phyloP scores from a whole-genome alignment of 1,140 invertebrate species.

The Augochlora pura region DNA sequence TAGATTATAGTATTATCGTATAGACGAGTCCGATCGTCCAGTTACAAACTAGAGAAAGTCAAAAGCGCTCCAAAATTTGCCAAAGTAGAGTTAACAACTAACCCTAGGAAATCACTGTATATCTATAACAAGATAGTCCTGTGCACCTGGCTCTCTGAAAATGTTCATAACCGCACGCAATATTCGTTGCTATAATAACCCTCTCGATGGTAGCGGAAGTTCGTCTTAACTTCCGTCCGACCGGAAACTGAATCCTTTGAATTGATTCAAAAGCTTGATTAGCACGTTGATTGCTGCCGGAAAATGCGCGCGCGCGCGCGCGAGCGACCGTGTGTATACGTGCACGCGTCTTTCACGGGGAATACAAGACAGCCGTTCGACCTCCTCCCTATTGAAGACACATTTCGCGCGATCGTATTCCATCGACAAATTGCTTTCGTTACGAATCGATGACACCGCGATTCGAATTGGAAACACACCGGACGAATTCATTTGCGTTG shows the following conservation, averaged over 20 bases:
- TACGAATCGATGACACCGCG: conserved; percentile 12
- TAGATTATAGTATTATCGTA: too few relatives aligned
- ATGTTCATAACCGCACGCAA: not conserved
- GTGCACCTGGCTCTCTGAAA: not conserved
- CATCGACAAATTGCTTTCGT: conserved; percentile 28
- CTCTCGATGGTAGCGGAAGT: conserved; percentile 1
- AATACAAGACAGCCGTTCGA: not conserved
- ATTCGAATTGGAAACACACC: conserved; percentile 7
- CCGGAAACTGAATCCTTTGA: conserved; percentile 29
- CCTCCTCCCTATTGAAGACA: conserved; percentile 9
- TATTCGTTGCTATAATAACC: conserved; percentile 7
- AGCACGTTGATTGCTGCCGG: conserved; percentile 32
- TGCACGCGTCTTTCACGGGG: not conserved
- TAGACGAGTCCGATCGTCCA: too few relatives aligned
- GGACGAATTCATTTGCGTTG: not conserved
- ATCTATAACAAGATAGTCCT: not conserved
- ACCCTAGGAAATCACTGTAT: not conserved
- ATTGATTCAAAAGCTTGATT: conserved; percentile 40
- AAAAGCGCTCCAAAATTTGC: too few relatives aligned
- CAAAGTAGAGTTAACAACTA: too few relatives aligned
- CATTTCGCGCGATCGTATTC: conserved; percentile 2
- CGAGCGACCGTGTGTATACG: not conserved
- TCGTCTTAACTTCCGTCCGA: conserved; percentile 9
- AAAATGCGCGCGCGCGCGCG: too few relatives aligned
- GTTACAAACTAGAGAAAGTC: too few relatives aligned